Percentiles rank a stretch among this genome's conserved stretches.
Evolutionary conservation across 35 echinoderm and acorn worm genomes (phyloP).

Genomic region (Apostichopus japonicus): DNA sequence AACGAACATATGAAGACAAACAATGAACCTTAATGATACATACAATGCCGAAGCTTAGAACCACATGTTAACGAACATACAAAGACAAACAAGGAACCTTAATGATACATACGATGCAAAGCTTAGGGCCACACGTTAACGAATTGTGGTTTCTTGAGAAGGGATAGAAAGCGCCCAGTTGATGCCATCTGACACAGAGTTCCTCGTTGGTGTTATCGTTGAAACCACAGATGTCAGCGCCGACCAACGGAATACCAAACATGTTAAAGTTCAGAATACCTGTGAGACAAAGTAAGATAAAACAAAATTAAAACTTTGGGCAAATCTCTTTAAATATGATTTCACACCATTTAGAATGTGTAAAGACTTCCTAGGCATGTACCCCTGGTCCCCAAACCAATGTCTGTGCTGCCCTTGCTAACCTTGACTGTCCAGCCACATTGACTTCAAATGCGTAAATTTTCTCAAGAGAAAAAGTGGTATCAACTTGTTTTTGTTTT

Average conservation of each 20-base stretch:
- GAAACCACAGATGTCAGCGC: slow-evolving; percentile 89
- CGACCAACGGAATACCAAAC: slow-evolving; percentile 76
- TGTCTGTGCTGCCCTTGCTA: no score
- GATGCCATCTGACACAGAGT: slow-evolving; percentile 79
- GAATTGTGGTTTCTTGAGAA: slow-evolving; percentile 91
- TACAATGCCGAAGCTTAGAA: no score
- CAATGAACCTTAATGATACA: no score
- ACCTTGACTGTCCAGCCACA: no score
- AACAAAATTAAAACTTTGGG: background rate
- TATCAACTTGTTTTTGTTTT: no score
- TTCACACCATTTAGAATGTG: no score
- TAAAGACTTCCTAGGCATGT: no score
- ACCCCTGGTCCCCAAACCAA: no score
- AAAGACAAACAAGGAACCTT: no score
- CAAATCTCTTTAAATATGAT: no score
- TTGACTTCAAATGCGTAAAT: no score
- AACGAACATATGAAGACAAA: background rate
- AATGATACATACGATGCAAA: background rate
- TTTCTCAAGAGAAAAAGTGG: no score
- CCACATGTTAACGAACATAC: background rate
- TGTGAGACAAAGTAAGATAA: background rate
- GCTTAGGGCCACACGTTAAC: background rate
- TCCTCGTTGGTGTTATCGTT: slow-evolving; percentile 67
- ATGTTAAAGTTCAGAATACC: slow-evolving; percentile 61
- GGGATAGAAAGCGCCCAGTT: slow-evolving; percentile 86